Evolutionary conservation across 2,113 vertebrate species (phyloP), one percentile per base, ranked within the genome.

Genomic region (Lophotis ruficrista): DNA sequence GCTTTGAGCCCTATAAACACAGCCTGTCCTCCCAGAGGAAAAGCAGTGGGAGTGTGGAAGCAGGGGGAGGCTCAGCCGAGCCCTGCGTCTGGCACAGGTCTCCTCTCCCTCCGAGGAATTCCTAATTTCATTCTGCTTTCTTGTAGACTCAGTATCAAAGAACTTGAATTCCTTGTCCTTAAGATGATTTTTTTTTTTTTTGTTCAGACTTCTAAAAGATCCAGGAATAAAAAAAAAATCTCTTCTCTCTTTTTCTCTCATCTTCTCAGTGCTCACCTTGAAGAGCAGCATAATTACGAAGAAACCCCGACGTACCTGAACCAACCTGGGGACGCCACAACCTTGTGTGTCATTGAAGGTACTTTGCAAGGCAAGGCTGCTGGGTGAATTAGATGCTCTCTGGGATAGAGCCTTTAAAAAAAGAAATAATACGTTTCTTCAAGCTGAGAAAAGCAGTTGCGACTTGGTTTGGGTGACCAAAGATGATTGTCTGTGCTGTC

Each of bases 211-310:
- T 69, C 84, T 84, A 31, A 76, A 78, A 80, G 6, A 19, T 11
- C 7, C 4, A 17, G 24, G 41, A 43, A 43, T 43, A 43, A 43
- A 4, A 31, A 19, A 30, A 90, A 53, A 83, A 83, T 9, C 20
- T 61, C 37, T 73, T 75, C 35, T 89, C 65, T 90, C 69, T 86
- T 73, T 86, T 94, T 82, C 48, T 41, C 66, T 92, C 53, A 91
- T 81, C 58, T 97, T 95, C 41, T 97, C 89, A 98, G 98, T 41
- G 64, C 90, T 87, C 97, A 85, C 50, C 84, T 83, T 87, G 98
- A 98, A 97, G 97, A 96, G 58, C 31, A n/a, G 91, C 83, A 89
- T 95, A 94, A 97, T 95, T 97, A 97, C 1, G 95, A 97, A 94
- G 97, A 97, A 89, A 94, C 83, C 10, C 58, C 83, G 4, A 94